phyloP scores from a whole-genome alignment of 2,888 invertebrate species.

The Drosophila parthenogenetica region DNA sequence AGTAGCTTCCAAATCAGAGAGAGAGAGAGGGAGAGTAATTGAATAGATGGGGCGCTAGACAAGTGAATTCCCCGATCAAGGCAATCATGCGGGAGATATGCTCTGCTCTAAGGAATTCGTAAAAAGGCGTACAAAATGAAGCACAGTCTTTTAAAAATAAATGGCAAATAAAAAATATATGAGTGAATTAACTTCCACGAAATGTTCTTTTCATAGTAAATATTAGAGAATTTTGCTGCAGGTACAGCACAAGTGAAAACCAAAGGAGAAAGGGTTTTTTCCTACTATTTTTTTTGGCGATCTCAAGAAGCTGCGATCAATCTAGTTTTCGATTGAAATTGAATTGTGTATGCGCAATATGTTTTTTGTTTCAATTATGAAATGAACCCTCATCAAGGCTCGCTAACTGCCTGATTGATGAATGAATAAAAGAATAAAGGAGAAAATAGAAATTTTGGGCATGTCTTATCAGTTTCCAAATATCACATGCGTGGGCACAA shows the following conservation, averaged over 20 bases:
- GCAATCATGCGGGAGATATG: slow-evolving; percentile 67
- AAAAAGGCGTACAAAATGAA: slow-evolving; percentile 13
- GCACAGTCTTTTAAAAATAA: slow-evolving; percentile 42
- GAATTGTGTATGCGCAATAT: slow-evolving; percentile 65
- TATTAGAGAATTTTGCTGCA: slow-evolving; percentile 16
- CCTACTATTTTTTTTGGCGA: slow-evolving; percentile 42
- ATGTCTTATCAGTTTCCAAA: slow-evolving; percentile 55
- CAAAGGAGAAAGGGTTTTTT: slow-evolving; percentile 45
- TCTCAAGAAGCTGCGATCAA: slow-evolving; percentile 49
- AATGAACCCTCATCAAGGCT: slow-evolving; percentile 68
- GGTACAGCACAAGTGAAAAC: slow-evolving; percentile 37
- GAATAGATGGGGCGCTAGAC: slow-evolving; percentile 49
- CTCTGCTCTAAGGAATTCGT: slow-evolving; percentile 33
- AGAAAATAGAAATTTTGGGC: slow-evolving; percentile 29
- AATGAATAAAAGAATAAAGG: slow-evolving; percentile 41
- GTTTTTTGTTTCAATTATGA: slow-evolving; percentile 64
- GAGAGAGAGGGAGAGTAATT: background rate
- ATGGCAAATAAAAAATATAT: slow-evolving; percentile 46
- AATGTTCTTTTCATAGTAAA: slow-evolving; percentile 53
- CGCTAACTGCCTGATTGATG: slow-evolving; percentile 59
- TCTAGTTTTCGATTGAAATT: slow-evolving; percentile 48
- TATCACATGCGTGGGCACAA: slow-evolving; percentile 57
- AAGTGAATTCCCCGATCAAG: slow-evolving; percentile 35
- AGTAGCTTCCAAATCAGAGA: slow-evolving; percentile 29
- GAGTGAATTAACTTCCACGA: slow-evolving; percentile 71